phyloP scores from a whole-genome alignment of 2,888 invertebrate species.

The Hoplodrina ambigua region DNA sequence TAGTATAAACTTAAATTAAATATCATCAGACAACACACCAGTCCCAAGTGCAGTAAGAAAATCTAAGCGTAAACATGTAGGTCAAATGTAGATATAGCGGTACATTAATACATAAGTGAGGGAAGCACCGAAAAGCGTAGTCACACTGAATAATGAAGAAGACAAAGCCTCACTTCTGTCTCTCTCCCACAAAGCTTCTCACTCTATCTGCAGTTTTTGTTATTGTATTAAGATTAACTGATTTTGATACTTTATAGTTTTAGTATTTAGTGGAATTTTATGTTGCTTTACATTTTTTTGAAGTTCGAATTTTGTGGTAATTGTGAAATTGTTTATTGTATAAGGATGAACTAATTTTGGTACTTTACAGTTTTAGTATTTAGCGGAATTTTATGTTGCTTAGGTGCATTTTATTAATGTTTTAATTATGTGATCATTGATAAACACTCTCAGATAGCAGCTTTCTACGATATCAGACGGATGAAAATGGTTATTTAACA shows the following conservation, averaged over 20 bases:
- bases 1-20: not conserved
- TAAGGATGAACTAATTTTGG: no score
- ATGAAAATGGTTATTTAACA: slow-evolving; percentile 17
- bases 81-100: slow-evolving; percentile 53
- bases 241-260: slow-evolving; percentile 35
- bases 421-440: no score
- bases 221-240: slow-evolving; percentile 21
- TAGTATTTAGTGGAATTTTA: not conserved
- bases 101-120: slow-evolving; percentile 59
- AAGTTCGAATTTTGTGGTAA: not conserved
- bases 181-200: slow-evolving; percentile 62
- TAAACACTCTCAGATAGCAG: not conserved
- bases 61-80: slow-evolving; percentile 47
- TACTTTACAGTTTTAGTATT: no score
- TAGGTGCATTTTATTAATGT: not conserved
- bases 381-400: no score
- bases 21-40: not conserved
- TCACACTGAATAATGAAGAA: slow-evolving; percentile 78
- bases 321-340: no score
- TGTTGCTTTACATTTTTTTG: not conserved
- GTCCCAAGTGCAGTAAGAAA: slow-evolving; percentile 30
- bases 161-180: slow-evolving; percentile 64
- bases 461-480: not conserved
- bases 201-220: slow-evolving; percentile 41
- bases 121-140: slow-evolving; percentile 73